A percentile compares a stretch with the other conserved stretches of the same genome.
phyloP scores from a whole-genome alignment of 2,888 invertebrate genomes.

The Sussaba pulchella region DNA sequence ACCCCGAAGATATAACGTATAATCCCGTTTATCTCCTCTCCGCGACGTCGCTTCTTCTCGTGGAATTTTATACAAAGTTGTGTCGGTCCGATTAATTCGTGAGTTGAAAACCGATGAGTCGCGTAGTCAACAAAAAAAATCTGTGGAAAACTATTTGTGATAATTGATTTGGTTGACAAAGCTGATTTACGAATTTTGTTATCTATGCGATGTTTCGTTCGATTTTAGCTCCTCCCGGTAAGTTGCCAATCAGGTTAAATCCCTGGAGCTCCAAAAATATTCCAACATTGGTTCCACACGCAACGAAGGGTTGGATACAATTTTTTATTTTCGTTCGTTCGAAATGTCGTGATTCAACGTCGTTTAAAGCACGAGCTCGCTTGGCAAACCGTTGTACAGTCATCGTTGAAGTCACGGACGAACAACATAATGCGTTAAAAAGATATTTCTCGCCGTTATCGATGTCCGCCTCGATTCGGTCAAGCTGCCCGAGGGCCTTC shows the following conservation, averaged over 20 bases:
- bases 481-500: constrained; percentile 13
- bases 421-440: constrained; percentile 31
- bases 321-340: background rate
- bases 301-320: background rate
- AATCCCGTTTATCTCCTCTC: constrained; percentile 10
- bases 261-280: background rate
- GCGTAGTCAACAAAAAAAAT: too few relatives aligned
- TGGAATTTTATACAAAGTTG: background rate
- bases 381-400: background rate
- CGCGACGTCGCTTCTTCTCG: background rate
- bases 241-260: background rate
- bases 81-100: background rate
- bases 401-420: background rate
- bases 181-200: too few relatives aligned
- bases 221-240: too few relatives aligned
- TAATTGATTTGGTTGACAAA: too few relatives aligned
- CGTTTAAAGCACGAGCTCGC: constrained; percentile 18
- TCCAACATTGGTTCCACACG: background rate
- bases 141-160: too few relatives aligned
- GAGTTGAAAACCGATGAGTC: background rate
- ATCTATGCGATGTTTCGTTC: too few relatives aligned
- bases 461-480: constrained; percentile 36
- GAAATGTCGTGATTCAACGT: background rate
- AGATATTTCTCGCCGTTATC: constrained; percentile 43
- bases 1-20: constrained; percentile 13